Evolutionary conservation across 2,888 invertebrate species (phyloP).

Genomic region (Drosophila longiperda): DNA sequence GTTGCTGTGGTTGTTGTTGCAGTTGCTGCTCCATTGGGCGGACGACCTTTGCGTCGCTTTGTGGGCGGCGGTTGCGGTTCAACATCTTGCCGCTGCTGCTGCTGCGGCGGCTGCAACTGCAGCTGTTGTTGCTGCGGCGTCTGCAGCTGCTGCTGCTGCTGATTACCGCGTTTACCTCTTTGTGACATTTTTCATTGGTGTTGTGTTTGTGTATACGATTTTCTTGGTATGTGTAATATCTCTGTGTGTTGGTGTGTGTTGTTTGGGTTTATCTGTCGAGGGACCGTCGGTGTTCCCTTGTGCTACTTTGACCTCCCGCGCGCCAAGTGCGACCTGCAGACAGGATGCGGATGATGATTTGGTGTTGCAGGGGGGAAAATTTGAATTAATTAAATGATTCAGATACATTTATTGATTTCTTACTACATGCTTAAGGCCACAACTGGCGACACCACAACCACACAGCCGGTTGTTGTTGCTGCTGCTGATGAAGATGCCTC

Average conservation of each 20-base stretch:
- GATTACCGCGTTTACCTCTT: slow-evolving; percentile 91
- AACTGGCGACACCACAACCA: slow-evolving; percentile 77
- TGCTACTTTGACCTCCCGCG: slow-evolving; percentile 65
- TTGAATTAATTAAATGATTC: slow-evolving; percentile 29
- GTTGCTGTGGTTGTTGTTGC: slow-evolving; percentile 70
- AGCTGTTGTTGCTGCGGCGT: slow-evolving; percentile 83
- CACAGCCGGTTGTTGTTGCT: slow-evolving; percentile 70
- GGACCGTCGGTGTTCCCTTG: slow-evolving; percentile 49
- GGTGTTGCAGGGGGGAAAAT: not conserved
- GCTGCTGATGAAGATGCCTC: slow-evolving; percentile 45
- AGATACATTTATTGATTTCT: slow-evolving; percentile 43
- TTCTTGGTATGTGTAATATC: slow-evolving; percentile 47
- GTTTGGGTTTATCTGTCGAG: slow-evolving; percentile 49
- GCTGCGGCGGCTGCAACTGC: slow-evolving; percentile 86
- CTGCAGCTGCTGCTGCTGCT: slow-evolving; percentile 86
- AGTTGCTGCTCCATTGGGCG: slow-evolving; percentile 84
- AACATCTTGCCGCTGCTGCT: slow-evolving; percentile 84
- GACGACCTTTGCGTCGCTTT: slow-evolving; percentile 91
- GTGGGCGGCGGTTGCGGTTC: slow-evolving; percentile 87
- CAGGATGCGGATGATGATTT: not conserved
- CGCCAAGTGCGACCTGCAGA: slow-evolving; percentile 57
- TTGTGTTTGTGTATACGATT: slow-evolving; percentile 64
- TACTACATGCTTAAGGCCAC: slow-evolving; percentile 83
- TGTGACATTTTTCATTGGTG: slow-evolving; percentile 88
- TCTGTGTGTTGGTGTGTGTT: slow-evolving; percentile 29